Evolutionary conservation across 2,888 invertebrate species (phyloP).

Genomic region (Watsonalla cultraria): DNA sequence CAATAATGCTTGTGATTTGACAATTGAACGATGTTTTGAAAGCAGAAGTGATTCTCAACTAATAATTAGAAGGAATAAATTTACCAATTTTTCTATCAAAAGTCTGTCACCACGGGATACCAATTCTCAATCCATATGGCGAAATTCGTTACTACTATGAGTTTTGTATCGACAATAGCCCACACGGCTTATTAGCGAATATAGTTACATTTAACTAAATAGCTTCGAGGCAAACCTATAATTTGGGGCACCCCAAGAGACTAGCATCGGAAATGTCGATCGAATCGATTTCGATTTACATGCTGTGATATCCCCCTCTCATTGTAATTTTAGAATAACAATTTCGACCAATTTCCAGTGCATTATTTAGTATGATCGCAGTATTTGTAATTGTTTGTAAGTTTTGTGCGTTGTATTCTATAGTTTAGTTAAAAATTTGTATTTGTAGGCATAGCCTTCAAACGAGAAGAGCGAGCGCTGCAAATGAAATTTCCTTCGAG

Average conservation of each 20-base stretch:
- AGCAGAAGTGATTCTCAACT: slow-evolving; percentile 12
- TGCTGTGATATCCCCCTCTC: slow-evolving; percentile 47
- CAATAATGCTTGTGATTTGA: too few relatives aligned
- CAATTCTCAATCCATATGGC: slow-evolving; percentile 44
- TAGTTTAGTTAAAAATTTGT: too few relatives aligned
- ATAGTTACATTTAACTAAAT: slow-evolving; percentile 60
- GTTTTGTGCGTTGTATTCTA: slow-evolving; percentile 27
- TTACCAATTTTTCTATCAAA: not conserved
- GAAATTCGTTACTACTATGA: slow-evolving; percentile 38
- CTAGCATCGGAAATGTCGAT: slow-evolving; percentile 48
- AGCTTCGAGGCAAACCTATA: slow-evolving; percentile 68
- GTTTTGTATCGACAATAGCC: slow-evolving; percentile 54
- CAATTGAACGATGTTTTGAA: slow-evolving; percentile 7
- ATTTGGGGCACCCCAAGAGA: slow-evolving; percentile 62
- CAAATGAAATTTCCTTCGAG: too few relatives aligned
- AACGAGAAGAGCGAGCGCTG: too few relatives aligned
- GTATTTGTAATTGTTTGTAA: slow-evolving; percentile 38
- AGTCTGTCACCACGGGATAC: slow-evolving; percentile 27
- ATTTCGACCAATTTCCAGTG: slow-evolving; percentile 44
- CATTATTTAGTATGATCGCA: slow-evolving; percentile 39
- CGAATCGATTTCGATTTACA: slow-evolving; percentile 60
- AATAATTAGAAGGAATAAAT: not conserved
- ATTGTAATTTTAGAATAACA: slow-evolving; percentile 48
- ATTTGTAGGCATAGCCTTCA: too few relatives aligned
- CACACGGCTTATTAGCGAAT: slow-evolving; percentile 68